Conservation (phyloP, 2,888 invertebrate genomes). For the Polymixis flavicincta region DNA sequence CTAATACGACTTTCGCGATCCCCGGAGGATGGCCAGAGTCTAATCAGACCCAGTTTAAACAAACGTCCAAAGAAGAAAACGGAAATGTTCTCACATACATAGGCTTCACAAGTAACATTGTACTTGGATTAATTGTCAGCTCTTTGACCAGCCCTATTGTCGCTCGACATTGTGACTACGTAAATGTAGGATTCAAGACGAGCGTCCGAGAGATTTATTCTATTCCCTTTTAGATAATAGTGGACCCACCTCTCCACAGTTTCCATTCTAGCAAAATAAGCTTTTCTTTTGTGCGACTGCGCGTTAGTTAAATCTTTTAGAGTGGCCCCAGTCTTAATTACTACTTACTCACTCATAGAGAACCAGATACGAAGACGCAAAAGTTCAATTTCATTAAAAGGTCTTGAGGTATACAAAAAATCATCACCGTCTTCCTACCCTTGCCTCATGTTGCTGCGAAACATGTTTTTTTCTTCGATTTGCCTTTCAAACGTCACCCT, state of each 20-base stretch:
- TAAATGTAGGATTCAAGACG: neutral
- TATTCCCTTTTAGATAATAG: neutral
- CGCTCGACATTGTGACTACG: neutral
- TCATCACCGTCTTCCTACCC: too few species aligned
- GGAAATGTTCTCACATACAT: neutral
- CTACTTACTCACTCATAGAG: neutral
- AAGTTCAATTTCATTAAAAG: neutral
- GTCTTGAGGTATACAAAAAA: neutral
- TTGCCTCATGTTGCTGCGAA: too few species aligned
- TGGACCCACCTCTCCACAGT: neutral
- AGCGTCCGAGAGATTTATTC: neutral
- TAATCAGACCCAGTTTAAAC: neutral
- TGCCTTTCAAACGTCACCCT: neutral
- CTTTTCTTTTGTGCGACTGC: neutral
- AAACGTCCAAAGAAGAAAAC: neutral
- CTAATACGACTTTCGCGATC: too few species aligned
- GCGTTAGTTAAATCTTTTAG: neutral
- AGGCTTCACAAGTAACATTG: neutral
- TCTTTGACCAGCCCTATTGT: neutral
- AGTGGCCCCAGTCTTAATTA: neutral
- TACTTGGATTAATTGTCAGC: neutral
- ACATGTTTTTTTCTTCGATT: too few species aligned
- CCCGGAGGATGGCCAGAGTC: too few species aligned
- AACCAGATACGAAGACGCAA: neutral
- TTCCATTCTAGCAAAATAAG: neutral